Evolutionary conservation across 2,113 vertebrate genomes (phyloP).

Genomic region (Rostratula benghalensis): DNA sequence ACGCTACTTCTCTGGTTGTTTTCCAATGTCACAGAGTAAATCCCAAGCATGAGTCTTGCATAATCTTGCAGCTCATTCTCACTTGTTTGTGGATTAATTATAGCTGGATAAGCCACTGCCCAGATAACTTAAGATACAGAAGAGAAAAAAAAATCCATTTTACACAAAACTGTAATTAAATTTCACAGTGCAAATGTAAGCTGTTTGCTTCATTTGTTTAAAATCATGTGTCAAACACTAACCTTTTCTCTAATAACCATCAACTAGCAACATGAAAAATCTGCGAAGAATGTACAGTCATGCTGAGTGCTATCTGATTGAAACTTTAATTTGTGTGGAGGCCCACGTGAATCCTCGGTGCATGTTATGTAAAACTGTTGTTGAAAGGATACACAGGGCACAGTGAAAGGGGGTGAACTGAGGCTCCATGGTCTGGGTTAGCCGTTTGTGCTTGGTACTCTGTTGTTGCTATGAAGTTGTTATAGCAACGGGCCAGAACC

Average conservation of each 20-base stretch:
- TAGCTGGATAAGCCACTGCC: neutral
- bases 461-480: neutral
- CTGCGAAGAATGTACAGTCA: neutral
- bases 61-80: neutral
- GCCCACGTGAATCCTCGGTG: neutral
- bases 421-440: neutral
- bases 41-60: neutral
- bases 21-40: neutral
- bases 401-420: neutral
- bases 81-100: neutral
- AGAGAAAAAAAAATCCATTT: neutral
- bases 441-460: neutral
- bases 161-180: neutral
- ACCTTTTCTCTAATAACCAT: neutral
- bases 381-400: neutral
- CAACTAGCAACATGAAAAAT: neutral
- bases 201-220: neutral
- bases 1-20: neutral
- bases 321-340: neutral
- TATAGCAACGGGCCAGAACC: neutral
- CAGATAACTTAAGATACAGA: neutral
- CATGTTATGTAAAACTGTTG: fast-evolving
- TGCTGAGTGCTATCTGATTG: neutral
- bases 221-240: neutral
- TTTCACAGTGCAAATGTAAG: neutral